Evolutionary conservation across 2,113 vertebrate genomes (phyloP).

Genomic region (Macroglossus sobrinus): DNA sequence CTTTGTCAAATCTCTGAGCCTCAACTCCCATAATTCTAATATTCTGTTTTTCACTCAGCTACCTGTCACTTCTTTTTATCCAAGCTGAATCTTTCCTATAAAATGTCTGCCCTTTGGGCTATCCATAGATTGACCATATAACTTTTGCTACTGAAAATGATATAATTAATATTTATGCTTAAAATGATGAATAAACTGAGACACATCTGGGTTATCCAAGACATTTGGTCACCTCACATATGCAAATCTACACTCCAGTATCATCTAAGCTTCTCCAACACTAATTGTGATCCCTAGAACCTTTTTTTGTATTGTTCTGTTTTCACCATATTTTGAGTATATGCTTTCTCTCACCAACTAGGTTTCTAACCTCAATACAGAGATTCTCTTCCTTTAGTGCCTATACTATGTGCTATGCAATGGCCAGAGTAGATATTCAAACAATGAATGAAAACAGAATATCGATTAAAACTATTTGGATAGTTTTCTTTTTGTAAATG

Average conservation of each 20-base stretch:
- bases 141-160: neutral
- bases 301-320: neutral
- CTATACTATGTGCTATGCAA: no score
- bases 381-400: neutral
- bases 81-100: neutral
- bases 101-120: neutral
- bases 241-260: fast-evolving
- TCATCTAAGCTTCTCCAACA: neutral
- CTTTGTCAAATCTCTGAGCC: neutral
- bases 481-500: neutral
- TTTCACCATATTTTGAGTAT: neutral
- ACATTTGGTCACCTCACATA: neutral
- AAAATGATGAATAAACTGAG: neutral
- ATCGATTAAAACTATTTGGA: neutral
- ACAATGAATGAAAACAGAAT: neutral
- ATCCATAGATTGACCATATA: no score
- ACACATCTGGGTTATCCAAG: neutral
- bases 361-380: neutral
- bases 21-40: no score
- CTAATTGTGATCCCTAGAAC: neutral
- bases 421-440: neutral
- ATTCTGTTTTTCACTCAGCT: fast-evolving
- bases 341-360: neutral
- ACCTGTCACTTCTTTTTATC: neutral
- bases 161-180: neutral